A percentile compares a stretch with the other conserved stretches of the same genome.
These are phyloP conservation scores for Scaptomyza tumidula DNA, from an alignment of 2,888 invertebrate species.

Conservation along the genomic window DNA sequence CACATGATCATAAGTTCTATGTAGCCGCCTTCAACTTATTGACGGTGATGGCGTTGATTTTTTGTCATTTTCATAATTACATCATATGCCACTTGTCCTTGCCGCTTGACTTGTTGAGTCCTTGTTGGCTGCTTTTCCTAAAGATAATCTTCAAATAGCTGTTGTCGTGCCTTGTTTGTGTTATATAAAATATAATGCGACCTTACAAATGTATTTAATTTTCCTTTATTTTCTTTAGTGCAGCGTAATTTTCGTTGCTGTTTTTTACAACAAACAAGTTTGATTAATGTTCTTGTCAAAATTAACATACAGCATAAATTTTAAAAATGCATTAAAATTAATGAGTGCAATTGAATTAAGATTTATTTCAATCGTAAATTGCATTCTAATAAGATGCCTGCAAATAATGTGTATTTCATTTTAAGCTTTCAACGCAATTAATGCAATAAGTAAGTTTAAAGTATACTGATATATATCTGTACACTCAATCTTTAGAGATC, in stretches of 20 bases:
- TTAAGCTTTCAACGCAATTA: too few species aligned
- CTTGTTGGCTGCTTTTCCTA: slow-evolving; percentile 9
- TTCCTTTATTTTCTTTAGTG: too few species aligned
- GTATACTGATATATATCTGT: too few species aligned
- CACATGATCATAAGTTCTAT: slow-evolving; percentile 14
- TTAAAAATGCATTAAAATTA: slow-evolving; percentile 14
- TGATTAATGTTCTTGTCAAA: neutral
- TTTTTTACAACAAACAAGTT: slow-evolving; percentile 2
- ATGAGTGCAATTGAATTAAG: slow-evolving; percentile 14
- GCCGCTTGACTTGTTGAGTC: slow-evolving; percentile 30
- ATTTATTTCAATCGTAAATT: slow-evolving; percentile 2
- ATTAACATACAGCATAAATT: slow-evolving; percentile 4
- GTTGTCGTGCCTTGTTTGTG: slow-evolving; percentile 4
- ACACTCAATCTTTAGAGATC: too few species aligned
- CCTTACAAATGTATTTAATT: slow-evolving; percentile 4
- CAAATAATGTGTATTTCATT: neutral
- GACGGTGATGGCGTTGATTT: neutral
- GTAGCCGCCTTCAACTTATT: slow-evolving; percentile 14
- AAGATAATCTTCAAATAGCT: neutral
- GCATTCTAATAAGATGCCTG: neutral
- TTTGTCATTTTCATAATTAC: slow-evolving; percentile 34
- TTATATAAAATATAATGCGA: slow-evolving; percentile 11
- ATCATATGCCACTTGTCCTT: slow-evolving; percentile 45
- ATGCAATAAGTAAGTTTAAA: neutral
- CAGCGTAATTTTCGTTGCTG: too few species aligned